These are phyloP conservation scores for Pycnonotus jocosus DNA, from an alignment of 2,113 vertebrate species.

Conservation along the genomic window DNA sequence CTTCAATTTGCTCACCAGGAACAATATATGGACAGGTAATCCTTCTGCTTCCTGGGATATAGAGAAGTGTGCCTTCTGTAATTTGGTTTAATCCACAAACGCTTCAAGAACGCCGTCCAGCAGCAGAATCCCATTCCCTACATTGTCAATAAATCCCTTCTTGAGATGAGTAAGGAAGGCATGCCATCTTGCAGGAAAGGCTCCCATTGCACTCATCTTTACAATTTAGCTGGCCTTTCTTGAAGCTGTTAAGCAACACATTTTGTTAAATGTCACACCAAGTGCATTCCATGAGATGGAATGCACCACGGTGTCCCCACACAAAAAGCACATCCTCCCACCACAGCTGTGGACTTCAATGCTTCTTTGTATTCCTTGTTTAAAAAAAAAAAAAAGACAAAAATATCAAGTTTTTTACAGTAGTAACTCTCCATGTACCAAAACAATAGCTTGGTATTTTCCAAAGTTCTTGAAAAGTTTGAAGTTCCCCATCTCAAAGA, in stretches of 20 bases:
- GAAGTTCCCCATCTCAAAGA: neutral
- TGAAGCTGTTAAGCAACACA: neutral
- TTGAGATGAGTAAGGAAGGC: neutral
- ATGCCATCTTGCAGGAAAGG: neutral
- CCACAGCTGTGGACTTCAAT: conserved; percentile 65
- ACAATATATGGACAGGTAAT: neutral
- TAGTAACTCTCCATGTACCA: neutral
- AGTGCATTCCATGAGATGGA: conserved; percentile 56
- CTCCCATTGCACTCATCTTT: neutral
- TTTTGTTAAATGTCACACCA: conserved; percentile 24
- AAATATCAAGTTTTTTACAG: neutral
- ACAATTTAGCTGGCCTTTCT: neutral
- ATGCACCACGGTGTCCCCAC: conserved; percentile 30
- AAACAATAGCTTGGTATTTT: neutral
- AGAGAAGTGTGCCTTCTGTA: neutral
- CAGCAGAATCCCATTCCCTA: conserved; percentile 38
- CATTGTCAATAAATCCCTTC: neutral
- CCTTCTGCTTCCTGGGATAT: neutral
- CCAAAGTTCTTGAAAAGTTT: neutral
- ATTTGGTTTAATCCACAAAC: neutral
- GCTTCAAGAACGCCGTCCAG: neutral
- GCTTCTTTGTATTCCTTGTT: conserved; percentile 73
- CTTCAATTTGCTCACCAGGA: neutral
- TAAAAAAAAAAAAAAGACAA: neutral
- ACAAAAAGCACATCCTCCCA: conserved; percentile 67